Conservation (phyloP, 2,797 vertebrate species). For the Zenarchopterus dispar region DNA sequence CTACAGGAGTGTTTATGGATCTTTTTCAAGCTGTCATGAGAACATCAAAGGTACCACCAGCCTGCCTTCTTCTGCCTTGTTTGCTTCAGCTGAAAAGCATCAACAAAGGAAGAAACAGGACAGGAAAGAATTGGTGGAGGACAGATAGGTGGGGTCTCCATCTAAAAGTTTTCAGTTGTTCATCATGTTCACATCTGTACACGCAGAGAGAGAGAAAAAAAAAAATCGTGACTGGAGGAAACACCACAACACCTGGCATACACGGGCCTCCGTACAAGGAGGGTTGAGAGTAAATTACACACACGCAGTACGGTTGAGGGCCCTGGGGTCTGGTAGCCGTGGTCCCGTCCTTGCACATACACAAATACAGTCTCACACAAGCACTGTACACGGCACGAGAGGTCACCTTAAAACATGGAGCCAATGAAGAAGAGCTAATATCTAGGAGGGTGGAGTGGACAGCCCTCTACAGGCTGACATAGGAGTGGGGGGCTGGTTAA, state of each 20-base stretch:
- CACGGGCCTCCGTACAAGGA: constrained; percentile 89
- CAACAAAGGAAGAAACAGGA: constrained; percentile 73
- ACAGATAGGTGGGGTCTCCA: constrained; percentile 83
- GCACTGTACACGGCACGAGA: constrained; percentile 97
- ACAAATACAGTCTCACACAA: constrained; percentile 95
- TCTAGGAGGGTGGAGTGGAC: constrained; percentile 86
- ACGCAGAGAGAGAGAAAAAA: constrained; percentile 72
- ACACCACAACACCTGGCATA: constrained; percentile 99
- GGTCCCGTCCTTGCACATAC: constrained; percentile 87
- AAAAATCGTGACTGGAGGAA: constrained; percentile 90
- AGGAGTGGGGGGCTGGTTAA: constrained; percentile 75
- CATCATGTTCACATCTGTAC: constrained; percentile 89
- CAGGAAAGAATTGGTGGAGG: constrained; percentile 64
- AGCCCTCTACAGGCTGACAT: constrained; percentile 85
- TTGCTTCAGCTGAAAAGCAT: constrained; percentile 84
- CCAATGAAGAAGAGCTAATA: constrained; percentile 89
- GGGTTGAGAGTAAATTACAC: constrained; percentile 87
- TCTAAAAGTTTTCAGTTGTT: constrained; percentile 84
- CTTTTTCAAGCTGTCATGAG: constrained; percentile 70
- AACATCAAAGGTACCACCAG: constrained; percentile 83
- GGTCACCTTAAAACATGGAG: constrained; percentile 93
- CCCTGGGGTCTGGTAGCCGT: constrained; percentile 78
- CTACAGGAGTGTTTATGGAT: constrained; percentile 79
- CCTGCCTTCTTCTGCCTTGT: constrained; percentile 80
- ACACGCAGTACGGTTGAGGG: constrained; percentile 54